Percentiles rank a stretch among this genome's conserved stretches.
Conservation (phyloP, 2,888 invertebrate genomes). For the Tholera decimalis region DNA sequence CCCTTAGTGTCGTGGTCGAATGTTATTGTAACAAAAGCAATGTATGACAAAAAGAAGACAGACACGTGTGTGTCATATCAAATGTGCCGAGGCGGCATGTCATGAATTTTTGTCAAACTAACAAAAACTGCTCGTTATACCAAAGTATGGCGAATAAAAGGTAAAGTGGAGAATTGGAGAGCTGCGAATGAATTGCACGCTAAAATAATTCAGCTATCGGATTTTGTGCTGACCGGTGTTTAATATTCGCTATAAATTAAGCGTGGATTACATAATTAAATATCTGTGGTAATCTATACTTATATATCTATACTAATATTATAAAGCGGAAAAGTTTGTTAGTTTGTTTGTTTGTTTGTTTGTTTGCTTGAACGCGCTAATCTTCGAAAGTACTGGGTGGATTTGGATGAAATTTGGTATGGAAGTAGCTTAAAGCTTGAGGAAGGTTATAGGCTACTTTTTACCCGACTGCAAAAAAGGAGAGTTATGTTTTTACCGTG, state of each 20-base stretch:
- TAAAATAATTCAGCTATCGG: conserved; percentile 45
- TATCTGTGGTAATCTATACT: conserved; percentile 28
- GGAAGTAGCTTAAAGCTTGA: too few relatives aligned
- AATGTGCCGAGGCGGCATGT: conserved; percentile 32
- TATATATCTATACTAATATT: too few relatives aligned
- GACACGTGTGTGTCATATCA: conserved; percentile 5
- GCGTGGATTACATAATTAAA: conserved; percentile 42
- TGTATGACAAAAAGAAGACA: conserved; percentile 32
- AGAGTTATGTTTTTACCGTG: too few relatives aligned
- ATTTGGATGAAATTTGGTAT: too few relatives aligned
- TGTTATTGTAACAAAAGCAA: conserved; percentile 35
- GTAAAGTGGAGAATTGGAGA: conserved; percentile 34
- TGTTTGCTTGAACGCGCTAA: too few relatives aligned
- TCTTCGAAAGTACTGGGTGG: too few relatives aligned
- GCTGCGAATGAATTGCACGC: conserved; percentile 24
- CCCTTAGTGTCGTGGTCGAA: conserved; percentile 13
- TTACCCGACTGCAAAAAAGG: too few relatives aligned
- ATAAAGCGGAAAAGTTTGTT: too few relatives aligned
- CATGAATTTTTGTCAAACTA: conserved; percentile 70
- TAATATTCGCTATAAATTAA: conserved; percentile 47
- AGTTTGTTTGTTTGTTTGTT: too few relatives aligned
- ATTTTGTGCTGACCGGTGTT: conserved; percentile 31
- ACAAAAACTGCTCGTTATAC: conserved; percentile 67
- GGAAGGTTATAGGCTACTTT: too few relatives aligned
- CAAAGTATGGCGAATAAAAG: conserved; percentile 51